Evolutionary conservation across 1,140 invertebrate genomes (phyloP).

Genomic region (Ostrea denselamellosa): DNA sequence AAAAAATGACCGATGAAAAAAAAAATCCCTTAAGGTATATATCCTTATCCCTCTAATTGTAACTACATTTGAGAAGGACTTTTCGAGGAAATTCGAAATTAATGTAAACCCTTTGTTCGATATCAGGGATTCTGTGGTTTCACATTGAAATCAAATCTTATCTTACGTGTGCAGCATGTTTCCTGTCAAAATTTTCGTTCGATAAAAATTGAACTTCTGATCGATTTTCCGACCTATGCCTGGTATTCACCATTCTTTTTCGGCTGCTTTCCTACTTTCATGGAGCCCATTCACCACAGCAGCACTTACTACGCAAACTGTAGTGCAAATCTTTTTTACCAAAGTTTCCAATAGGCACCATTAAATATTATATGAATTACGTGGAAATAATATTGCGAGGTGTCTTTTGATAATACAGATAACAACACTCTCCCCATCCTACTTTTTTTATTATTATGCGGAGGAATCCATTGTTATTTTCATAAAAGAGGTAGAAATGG

Average conservation of each 20-base stretch:
- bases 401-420: too few species aligned
- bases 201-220: neutral
- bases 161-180: neutral
- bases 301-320: slow-evolving; percentile 3
- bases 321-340: neutral
- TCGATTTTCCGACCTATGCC: slow-evolving; percentile 5
- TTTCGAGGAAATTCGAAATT: slow-evolving; percentile 13
- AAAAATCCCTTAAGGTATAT: too few species aligned
- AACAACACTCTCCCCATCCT: neutral
- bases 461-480: neutral
- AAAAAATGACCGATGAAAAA: too few species aligned
- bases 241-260: slow-evolving; percentile 16
- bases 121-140: neutral
- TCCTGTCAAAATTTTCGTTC: neutral
- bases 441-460: neutral
- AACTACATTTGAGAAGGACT: neutral
- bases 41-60: too few species aligned
- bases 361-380: neutral
- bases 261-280: slow-evolving; percentile 42
- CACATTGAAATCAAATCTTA: neutral
- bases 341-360: neutral
- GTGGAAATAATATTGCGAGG: neutral
- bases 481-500: neutral
- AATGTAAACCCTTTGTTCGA: slow-evolving; percentile 26
- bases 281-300: slow-evolving; percentile 10